Conservation (phyloP, 2,113 vertebrate species). For the Pygoscelis adeliae region DNA sequence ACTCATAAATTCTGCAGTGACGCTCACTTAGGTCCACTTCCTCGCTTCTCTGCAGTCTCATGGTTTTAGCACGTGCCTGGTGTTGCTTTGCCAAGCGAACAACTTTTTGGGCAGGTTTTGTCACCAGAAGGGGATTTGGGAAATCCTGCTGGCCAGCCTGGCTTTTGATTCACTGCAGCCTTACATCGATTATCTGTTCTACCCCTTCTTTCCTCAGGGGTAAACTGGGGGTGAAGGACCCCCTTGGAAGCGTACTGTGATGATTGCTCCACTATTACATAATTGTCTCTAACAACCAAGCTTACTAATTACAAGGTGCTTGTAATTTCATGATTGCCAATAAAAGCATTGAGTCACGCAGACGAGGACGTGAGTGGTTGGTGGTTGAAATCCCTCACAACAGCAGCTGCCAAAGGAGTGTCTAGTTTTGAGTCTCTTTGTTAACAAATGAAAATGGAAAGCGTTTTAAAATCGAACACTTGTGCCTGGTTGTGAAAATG, state of each 20-base stretch:
- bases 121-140: not conserved
- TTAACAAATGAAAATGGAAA: not conserved
- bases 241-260: fast-evolving
- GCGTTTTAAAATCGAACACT: not conserved
- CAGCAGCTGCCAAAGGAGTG: not conserved
- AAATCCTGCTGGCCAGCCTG: not conserved
- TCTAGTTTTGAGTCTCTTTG: not conserved
- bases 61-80: fast-evolving
- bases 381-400: not conserved
- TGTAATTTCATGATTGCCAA: not conserved
- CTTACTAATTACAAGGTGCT: not conserved
- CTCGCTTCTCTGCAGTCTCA: not conserved
- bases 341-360: not conserved
- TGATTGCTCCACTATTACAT: not conserved
- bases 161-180: not conserved
- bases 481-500: not conserved
- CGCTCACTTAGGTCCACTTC: not conserved
- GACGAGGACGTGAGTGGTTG: not conserved
- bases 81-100: not conserved
- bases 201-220: not conserved
- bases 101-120: not conserved
- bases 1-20: not conserved
- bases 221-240: not conserved
- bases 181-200: not conserved
- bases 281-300: not conserved